Conservation (phyloP, 2,113 vertebrate species). For the Pollachius pollachius region DNA sequence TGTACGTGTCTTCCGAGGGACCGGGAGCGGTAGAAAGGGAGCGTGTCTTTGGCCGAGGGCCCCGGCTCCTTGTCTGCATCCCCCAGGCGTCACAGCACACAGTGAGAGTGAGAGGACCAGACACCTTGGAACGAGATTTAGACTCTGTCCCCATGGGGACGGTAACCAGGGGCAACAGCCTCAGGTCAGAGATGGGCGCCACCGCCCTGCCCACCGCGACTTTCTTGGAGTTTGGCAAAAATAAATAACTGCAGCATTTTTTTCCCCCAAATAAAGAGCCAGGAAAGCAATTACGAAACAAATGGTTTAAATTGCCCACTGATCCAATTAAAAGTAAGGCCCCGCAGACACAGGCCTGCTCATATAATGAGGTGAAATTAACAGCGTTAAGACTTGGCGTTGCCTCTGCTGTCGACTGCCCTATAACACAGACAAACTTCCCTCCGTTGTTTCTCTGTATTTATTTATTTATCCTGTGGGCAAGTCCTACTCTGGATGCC, state of each 20-base stretch:
- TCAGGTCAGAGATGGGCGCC: slow-evolving; percentile 30
- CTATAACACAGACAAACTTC: slow-evolving; percentile 38
- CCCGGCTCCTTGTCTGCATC: slow-evolving; percentile 28
- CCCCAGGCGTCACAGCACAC: slow-evolving; percentile 35
- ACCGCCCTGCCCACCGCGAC: background rate
- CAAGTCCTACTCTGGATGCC: slow-evolving; percentile 52
- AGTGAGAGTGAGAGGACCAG: slow-evolving; percentile 32
- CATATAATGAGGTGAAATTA: slow-evolving; percentile 69
- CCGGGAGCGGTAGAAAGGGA: slow-evolving; percentile 18
- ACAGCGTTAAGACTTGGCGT: slow-evolving; percentile 46
- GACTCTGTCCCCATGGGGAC: slow-evolving; percentile 39
- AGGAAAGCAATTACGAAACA: slow-evolving; percentile 65
- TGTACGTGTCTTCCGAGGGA: no score
- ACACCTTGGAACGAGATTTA: slow-evolving; percentile 37
- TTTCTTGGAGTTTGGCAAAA: slow-evolving; percentile 24
- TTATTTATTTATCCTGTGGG: slow-evolving; percentile 44
- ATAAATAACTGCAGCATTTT: slow-evolving; percentile 31
- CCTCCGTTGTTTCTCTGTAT: slow-evolving; percentile 43
- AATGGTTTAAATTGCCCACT: slow-evolving; percentile 66
- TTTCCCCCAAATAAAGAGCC: slow-evolving; percentile 43
- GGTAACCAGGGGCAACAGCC: slow-evolving; percentile 47
- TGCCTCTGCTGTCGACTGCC: slow-evolving; percentile 38
- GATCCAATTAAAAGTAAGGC: slow-evolving; percentile 70
- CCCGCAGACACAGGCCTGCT: slow-evolving; percentile 62
- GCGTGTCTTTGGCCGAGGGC: slow-evolving; percentile 24